Base-by-base conservation (phyloP, 2,888 invertebrate species). In the Synergus itoensis region DNA sequence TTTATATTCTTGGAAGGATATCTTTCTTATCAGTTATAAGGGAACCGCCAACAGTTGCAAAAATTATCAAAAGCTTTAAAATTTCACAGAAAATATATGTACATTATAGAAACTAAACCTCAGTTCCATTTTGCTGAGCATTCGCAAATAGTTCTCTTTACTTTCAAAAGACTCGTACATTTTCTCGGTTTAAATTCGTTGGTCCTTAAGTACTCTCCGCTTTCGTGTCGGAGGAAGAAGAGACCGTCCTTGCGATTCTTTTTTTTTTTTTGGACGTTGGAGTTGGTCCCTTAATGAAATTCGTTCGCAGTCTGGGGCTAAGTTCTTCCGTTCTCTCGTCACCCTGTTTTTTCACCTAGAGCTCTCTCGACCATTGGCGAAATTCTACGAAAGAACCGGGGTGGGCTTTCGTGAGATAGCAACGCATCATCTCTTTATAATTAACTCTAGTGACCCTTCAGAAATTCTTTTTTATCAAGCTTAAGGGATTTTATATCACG, bases 251-350 rank as follows among this genome's bases (percentile, higher is more conserved):
- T 76, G 45, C 67, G 76, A 81, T 73, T 78, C 77, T 77, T 84
- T 76, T 82, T 86, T 85, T 86, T 83, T 86, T 86, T 86, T 82
- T 83, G 81, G 79, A 81, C 82, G 82, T 67, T 80, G 81, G 82
- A 81, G 82, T 84, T 82, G 84, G 82, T 69, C 83, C 83, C 81
- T 84, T 86, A 86, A 86, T 85, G 87, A 86, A 86, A 86, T 86
- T 86, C 83, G 76, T 84, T 83, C 80, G 80, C 69, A 78, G 41
- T 73, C 76, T 76, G 57, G 16, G 76, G 76, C 36, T 28, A 60
- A 76, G 76, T n/a, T 65, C 43, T 43, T 40, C 43, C 45, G 11
- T 43, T 77, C 9, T 77, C 77, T 63, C 80, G 40, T 75, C 43
- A 67, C 40, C 67, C 40, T 67, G 9, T 40, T 43, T 67, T 65